Base-by-base conservation (phyloP, 92 coral and sea anemone genomes). In the Phenganax stokvisi region DNA sequence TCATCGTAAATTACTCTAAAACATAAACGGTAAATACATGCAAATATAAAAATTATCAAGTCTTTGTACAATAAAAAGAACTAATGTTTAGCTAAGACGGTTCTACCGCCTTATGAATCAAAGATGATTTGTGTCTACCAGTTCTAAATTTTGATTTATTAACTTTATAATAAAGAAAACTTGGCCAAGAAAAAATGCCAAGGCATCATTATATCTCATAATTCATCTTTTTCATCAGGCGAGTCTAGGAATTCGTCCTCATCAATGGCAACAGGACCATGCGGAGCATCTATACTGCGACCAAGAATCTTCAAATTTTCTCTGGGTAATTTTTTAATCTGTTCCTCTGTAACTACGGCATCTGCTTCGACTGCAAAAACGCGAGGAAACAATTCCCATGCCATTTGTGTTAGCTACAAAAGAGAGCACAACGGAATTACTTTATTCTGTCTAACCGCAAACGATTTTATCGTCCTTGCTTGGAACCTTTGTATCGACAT, bases 221-320 rank as follows among this genome's bases (percentile, higher is more conserved):
- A 69, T 69, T 69, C 74, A 31, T 69, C 74, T 51, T 69, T 69
- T 12, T 69, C 74, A 30, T 69, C 47, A 12, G 8, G 8, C 0
- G 67, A 7, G 67, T 61, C 1, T 10, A 69, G 87, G 75, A 77
- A 77, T 30, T 92, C 88, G 1, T 72, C 82, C 3, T 54, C 76
- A 11, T 84, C 82, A 59, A 86, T 91, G 27, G 6, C 25, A 6
- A 78, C 88, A 0, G 98, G 98, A 0, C 98, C 98, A 71, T 94
- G 98, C 6, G 98, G 98, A 30, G 90, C 88, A 58, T 94, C 98
- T 87, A 94, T 81, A 11, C 85, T 68, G 0, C 97, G 88, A 10
- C 97, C 98, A 16, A 94, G 61, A 25, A 79, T 71, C 71, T 92
- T 94, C 51, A 94, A 74, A 47, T 85, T 85, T 30, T 92, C 91